A percentile compares a stretch with the other conserved stretches of the same genome.
Conservation (phyloP, 2,888 invertebrate genomes). For the Scaptomyza caliginosa region DNA sequence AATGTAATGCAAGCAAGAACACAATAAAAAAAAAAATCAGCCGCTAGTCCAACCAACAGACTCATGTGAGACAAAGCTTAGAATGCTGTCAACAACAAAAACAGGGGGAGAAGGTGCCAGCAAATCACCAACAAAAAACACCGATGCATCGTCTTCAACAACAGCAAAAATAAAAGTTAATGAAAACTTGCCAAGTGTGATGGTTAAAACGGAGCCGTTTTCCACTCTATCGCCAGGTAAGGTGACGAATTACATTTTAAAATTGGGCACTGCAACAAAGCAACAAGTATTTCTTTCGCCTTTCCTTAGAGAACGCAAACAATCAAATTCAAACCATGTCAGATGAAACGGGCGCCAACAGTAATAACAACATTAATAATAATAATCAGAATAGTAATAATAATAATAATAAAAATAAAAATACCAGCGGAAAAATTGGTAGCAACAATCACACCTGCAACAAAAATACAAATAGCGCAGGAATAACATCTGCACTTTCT, state of each 20-base stretch:
- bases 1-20: neutral
- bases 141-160: constrained; percentile 29
- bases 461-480: neutral
- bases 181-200: constrained; percentile 8
- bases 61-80: constrained; percentile 30
- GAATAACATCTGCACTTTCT: neutral
- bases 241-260: neutral
- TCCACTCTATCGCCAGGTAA: constrained; percentile 54
- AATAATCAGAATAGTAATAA: constrained; percentile 7
- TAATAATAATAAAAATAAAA: constrained; percentile 15
- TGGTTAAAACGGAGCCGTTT: constrained; percentile 55
- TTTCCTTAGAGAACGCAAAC: constrained; percentile 30
- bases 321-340: constrained; percentile 52
- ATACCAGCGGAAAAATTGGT: neutral
- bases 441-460: neutral
- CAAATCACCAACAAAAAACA: constrained; percentile 41
- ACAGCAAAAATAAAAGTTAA: constrained; percentile 12
- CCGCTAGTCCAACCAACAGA: too few species aligned
- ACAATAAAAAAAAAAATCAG: neutral
- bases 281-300: neutral
- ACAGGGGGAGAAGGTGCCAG: constrained; percentile 29
- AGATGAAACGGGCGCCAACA: constrained; percentile 55
- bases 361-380: constrained; percentile 6
- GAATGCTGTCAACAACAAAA: constrained; percentile 63
- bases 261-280: neutral